Evolutionary conservation across 2,888 invertebrate genomes (phyloP).

Genomic region (Onchidella celtica): DNA sequence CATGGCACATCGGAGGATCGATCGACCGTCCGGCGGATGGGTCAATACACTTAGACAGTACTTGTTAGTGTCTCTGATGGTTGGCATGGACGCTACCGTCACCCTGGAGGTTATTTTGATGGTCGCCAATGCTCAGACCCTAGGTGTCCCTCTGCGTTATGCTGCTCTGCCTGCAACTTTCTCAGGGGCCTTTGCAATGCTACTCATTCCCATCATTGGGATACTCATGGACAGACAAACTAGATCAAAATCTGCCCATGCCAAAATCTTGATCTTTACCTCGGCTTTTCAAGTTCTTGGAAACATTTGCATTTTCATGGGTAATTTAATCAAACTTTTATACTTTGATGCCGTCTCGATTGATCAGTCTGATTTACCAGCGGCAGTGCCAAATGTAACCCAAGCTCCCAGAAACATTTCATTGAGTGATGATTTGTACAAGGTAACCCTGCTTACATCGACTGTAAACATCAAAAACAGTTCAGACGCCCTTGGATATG

Average conservation of each 20-base stretch:
- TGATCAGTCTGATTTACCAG: not conserved
- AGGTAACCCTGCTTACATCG: no score
- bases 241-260: not conserved
- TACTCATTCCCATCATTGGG: not conserved
- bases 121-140: not conserved
- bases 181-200: not conserved
- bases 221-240: not conserved
- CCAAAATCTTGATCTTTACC: not conserved
- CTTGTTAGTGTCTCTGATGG: no score
- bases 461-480: no score
- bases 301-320: not conserved
- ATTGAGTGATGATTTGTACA: no score
- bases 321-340: no score
- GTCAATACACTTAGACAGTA: no score
- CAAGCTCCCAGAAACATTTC: no score
- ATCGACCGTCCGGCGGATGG: no score
- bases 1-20: no score
- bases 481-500: no score
- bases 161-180: not conserved
- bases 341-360: not conserved
- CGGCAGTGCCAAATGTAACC: not conserved
- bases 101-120: constrained; percentile 3
- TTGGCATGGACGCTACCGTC: constrained; percentile 2
- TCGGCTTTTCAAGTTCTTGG: not conserved
- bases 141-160: not conserved